phyloP scores from a whole-genome alignment of 2,888 invertebrate species.

The Cryptophagus acutangulus region DNA sequence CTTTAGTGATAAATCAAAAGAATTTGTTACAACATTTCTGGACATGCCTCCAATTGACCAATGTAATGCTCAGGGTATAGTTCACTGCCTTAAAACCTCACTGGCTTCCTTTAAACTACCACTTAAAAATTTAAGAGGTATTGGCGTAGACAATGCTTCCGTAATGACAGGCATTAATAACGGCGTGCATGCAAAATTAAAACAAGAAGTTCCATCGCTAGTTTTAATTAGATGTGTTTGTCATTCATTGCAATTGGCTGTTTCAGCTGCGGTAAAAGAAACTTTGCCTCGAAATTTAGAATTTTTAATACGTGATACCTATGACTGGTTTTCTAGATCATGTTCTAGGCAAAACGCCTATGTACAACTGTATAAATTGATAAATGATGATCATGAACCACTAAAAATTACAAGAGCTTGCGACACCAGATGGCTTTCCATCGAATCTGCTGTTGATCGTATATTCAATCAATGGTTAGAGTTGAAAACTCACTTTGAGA shows the following conservation, averaged over 20 bases:
- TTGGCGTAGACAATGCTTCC: conserved; percentile 41
- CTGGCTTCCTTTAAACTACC: neutral
- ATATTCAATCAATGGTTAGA: conserved; percentile 34
- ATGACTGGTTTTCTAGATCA: conserved; percentile 33
- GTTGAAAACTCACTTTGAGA: conserved; percentile 15
- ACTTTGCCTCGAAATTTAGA: conserved; percentile 31
- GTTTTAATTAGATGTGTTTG: conserved; percentile 31
- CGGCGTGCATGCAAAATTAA: conserved; percentile 36
- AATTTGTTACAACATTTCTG: conserved; percentile 25
- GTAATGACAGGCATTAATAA: conserved; percentile 40
- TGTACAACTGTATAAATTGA: conserved; percentile 20
- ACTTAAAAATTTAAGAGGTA: conserved; percentile 26
- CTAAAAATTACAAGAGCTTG: conserved; percentile 24
- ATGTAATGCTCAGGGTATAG: conserved; percentile 21
- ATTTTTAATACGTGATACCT: conserved; percentile 28
- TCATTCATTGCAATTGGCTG: conserved; percentile 37
- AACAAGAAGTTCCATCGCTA: conserved; percentile 29
- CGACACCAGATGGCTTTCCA: conserved; percentile 30
- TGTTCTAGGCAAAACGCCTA: conserved; percentile 24
- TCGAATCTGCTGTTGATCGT: conserved; percentile 30
- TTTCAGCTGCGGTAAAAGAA: conserved; percentile 30
- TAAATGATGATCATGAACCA: conserved; percentile 29
- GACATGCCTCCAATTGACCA: conserved; percentile 19
- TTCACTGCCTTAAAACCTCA: too few relatives aligned
- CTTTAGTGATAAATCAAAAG: conserved; percentile 19